Evolutionary conservation across 2,888 invertebrate genomes (phyloP).

Genomic region (Blastobasis adustella): DNA sequence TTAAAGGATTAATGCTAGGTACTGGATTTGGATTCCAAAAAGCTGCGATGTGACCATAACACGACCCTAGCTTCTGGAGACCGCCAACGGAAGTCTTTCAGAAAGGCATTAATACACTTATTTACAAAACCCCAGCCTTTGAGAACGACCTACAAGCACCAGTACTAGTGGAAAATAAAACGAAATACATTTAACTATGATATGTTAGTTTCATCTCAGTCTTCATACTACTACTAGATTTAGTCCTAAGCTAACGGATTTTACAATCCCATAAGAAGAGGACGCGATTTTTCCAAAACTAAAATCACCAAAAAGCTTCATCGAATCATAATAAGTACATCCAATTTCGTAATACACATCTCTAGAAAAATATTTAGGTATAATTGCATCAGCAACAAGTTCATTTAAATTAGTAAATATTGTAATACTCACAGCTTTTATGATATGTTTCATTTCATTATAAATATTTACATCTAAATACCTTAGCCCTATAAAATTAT

Average conservation of each 20-base stretch:
- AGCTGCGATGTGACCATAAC: slow-evolving; percentile 23
- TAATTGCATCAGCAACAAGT: slow-evolving; percentile 67
- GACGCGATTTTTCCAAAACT: slow-evolving; percentile 69
- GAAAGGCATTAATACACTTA: slow-evolving; percentile 64
- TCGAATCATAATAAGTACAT: slow-evolving; percentile 54
- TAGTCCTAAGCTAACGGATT: slow-evolving; percentile 71
- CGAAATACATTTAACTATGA: slow-evolving; percentile 65
- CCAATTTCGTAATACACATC: slow-evolving; percentile 67
- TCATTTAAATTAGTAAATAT: slow-evolving; percentile 68
- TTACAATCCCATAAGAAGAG: slow-evolving; percentile 70
- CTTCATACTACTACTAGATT: slow-evolving; percentile 71
- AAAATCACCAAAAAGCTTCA: slow-evolving; percentile 64
- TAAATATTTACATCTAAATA: slow-evolving; percentile 52
- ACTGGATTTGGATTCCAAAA: too few relatives aligned
- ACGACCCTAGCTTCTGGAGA: slow-evolving; percentile 21
- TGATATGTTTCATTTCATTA: slow-evolving; percentile 70
- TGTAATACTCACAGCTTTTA: slow-evolving; percentile 73
- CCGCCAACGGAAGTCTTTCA: slow-evolving; percentile 40
- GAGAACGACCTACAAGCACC: slow-evolving; percentile 74
- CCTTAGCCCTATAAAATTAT: slow-evolving; percentile 39
- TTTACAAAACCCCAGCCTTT: slow-evolving; percentile 72
- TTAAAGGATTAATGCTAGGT: too few relatives aligned
- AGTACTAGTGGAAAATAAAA: slow-evolving; percentile 71
- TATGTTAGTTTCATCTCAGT: slow-evolving; percentile 72
- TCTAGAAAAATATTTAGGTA: slow-evolving; percentile 74